phyloP scores from a whole-genome alignment of 2,888 invertebrate genomes.

The Nephrotoma flavescens region DNA sequence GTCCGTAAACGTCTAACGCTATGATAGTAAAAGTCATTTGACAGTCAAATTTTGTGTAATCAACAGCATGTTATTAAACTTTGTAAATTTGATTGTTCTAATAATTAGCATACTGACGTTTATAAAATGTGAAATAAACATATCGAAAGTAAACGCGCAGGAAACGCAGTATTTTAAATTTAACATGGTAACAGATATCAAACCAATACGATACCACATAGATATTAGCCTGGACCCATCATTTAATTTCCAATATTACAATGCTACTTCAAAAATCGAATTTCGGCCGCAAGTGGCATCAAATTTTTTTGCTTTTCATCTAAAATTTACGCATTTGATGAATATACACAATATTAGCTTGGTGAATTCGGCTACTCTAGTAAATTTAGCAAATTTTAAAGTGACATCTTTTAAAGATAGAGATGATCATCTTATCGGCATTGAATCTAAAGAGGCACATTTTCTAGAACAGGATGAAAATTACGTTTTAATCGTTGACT shows the following conservation, averaged over 20 bases:
- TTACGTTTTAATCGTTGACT: not conserved
- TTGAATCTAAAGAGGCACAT: not conserved
- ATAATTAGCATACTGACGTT: not conserved
- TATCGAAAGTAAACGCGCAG: not conserved
- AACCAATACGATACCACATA: not conserved
- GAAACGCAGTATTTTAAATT: not conserved
- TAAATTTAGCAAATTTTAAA: not conserved
- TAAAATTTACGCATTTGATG: not conserved
- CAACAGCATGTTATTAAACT: not conserved
- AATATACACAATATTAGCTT: not conserved
- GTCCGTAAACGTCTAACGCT: no score
- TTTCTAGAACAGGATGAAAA: not conserved
- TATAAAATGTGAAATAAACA: not conserved
- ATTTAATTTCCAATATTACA: not conserved
- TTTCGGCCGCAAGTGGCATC: not conserved
- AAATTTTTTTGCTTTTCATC: not conserved
- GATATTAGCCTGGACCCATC: not conserved
- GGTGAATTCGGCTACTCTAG: not conserved
- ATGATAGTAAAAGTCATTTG: not conserved
- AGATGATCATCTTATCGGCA: not conserved
- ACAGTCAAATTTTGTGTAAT: not conserved
- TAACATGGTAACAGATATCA: not conserved
- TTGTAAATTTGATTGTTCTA: not conserved
- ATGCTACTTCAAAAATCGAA: not conserved
- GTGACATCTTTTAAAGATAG: not conserved